Evolutionary conservation across 2,888 invertebrate genomes (phyloP), one percentile per base, ranked within the genome.

Genomic region (Linnaemya vulpina): DNA sequence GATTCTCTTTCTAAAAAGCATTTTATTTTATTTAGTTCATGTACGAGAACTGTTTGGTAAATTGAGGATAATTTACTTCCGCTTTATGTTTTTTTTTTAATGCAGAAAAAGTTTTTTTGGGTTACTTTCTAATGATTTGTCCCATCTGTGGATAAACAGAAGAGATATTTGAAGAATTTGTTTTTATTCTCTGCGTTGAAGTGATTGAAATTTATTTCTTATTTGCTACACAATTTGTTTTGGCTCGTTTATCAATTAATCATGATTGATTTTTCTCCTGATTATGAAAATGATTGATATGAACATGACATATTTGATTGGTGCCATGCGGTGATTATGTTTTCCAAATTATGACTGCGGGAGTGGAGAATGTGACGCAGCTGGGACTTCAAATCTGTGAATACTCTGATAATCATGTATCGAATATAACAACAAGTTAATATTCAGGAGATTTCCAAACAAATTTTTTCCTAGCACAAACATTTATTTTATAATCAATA

Each of bases 201-300:
- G 2, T 78, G 83, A 83, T 78, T 83, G 71, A 82, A 75, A 38
- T 62, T 40, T 62, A 15, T 74, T 35, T 63, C 40, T 5, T 17
- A 10, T 5, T 46, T 68, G 7, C 8, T 11, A 17, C 4, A 60
- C 5, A 3, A 43, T 49, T 76, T 46, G 46, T 35, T 53, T 63
- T 30, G 3, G 40, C 70, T 20, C 67, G 63, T 65, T 71, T 11
- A 51, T 71, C 75, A 76, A 82, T 82, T 82, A 82, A 76, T 82
- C 82, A 82, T 77, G 67, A 67, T 38, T 30, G 58, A 35, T 25
- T 58, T 46, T 20, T 62, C 22, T 62, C 25, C 15, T 82, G 49
- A 13, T 25, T 22, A 38, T 63, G 40, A 67, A 49, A 79, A 35
- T 35, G 53, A 55, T 65, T 40, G 35, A 60, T 60, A 30, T n/a